Conservation (phyloP, 2,888 invertebrate species). For the Brassicogethes aeneus region DNA sequence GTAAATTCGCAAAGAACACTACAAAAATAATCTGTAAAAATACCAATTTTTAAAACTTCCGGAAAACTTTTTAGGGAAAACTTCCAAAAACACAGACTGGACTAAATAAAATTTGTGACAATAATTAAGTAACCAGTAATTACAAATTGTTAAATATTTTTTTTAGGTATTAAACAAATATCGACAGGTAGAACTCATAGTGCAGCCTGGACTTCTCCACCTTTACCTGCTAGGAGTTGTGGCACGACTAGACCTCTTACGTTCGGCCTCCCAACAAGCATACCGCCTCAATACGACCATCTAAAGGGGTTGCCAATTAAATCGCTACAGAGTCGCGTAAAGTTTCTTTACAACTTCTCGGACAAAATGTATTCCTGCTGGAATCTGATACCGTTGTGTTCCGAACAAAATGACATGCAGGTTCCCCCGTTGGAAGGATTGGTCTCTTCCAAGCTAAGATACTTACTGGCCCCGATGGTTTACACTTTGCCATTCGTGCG, state of each 20-base stretch:
- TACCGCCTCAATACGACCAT: constrained; percentile 50
- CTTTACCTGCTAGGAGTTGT: constrained; percentile 43
- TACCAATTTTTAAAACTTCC: no score
- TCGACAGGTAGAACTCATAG: constrained; percentile 55
- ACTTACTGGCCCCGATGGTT: constrained; percentile 49
- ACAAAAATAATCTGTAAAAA: no score
- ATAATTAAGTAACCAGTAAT: no score
- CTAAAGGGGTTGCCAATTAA: constrained; percentile 44
- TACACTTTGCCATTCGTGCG: constrained; percentile 55
- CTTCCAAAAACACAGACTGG: no score
- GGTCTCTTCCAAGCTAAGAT: constrained; percentile 42
- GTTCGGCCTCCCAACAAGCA: constrained; percentile 44
- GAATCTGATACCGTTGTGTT: constrained; percentile 44
- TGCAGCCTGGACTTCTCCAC: constrained; percentile 52
- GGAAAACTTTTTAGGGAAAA: no score
- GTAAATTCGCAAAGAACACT: no score
- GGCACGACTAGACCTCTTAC: constrained; percentile 44
- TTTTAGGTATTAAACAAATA: constrained; percentile 50
- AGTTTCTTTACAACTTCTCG: constrained; percentile 52
- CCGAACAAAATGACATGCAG: constrained; percentile 38
- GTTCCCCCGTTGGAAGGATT: constrained; percentile 39
- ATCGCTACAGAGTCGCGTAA: constrained; percentile 46
- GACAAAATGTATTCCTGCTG: constrained; percentile 52
- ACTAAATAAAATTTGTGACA: no score
- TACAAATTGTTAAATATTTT: no score